Conservation (phyloP, 2,797 vertebrate genomes). For the Scomberomorus guttatus region DNA sequence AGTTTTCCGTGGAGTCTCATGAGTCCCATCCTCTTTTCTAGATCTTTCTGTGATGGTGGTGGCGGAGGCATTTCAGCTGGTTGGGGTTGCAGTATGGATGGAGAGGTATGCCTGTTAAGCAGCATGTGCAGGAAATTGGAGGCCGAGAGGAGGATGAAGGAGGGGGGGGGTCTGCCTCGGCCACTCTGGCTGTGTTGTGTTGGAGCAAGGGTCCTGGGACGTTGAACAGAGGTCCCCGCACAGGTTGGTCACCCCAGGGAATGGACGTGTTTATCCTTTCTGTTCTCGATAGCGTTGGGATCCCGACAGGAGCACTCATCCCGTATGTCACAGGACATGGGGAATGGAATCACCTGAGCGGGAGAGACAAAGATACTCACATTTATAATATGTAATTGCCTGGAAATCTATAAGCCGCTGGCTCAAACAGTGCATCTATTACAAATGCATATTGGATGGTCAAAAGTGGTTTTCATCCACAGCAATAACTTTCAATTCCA, state of each 20-base stretch:
- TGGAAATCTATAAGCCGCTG: neutral
- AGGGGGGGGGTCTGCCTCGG: slow-evolving; percentile 80
- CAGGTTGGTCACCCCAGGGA: slow-evolving; percentile 84
- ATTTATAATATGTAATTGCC: neutral
- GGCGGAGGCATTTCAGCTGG: slow-evolving; percentile 86
- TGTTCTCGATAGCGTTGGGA: slow-evolving; percentile 92
- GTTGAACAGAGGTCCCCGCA: slow-evolving; percentile 60
- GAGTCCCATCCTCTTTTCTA: slow-evolving; percentile 67
- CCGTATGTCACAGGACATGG: slow-evolving; percentile 94
- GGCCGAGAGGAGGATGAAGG: slow-evolving; percentile 69
- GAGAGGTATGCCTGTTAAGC: slow-evolving; percentile 88
- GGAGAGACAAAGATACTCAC: slow-evolving; percentile 23
- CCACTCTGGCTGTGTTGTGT: slow-evolving; percentile 79
- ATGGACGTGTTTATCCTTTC: slow-evolving; percentile 81
- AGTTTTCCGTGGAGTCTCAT: slow-evolving; percentile 68
- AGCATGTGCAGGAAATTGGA: slow-evolving; percentile 85
- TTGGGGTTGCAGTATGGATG: slow-evolving; percentile 87
- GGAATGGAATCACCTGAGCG: slow-evolving; percentile 94
- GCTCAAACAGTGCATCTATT: neutral
- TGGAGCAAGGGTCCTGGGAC: slow-evolving; percentile 65
- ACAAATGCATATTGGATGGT: neutral
- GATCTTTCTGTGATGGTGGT: slow-evolving; percentile 65
- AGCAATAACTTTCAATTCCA: neutral
- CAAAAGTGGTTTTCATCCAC: neutral
- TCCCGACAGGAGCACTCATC: slow-evolving; percentile 96